Evolutionary conservation across 2,113 vertebrate genomes (phyloP).

Genomic region (Cathartes aura): DNA sequence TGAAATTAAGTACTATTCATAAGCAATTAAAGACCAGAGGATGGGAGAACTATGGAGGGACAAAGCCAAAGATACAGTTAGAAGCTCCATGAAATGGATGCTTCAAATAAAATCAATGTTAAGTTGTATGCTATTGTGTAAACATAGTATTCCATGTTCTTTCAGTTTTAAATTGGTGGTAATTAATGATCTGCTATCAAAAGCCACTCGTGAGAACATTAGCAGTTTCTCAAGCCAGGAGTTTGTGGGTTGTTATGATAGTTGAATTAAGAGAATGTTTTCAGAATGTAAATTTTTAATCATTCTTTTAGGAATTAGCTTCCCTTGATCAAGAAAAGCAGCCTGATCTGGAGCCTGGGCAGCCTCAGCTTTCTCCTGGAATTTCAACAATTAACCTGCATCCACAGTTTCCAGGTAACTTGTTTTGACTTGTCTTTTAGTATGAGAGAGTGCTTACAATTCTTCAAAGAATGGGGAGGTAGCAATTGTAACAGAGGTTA

Average conservation of each 20-base stretch:
- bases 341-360: constrained; percentile 78
- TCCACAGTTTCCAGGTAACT: constrained; percentile 85
- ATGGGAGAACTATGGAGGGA: background rate
- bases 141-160: background rate
- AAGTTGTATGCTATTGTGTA: background rate
- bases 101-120: background rate
- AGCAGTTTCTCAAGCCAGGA: background rate
- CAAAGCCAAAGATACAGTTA: background rate
- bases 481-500: background rate
- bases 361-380: constrained; percentile 89
- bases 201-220: background rate
- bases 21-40: background rate
- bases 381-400: constrained; percentile 87
- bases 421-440: constrained; percentile 4
- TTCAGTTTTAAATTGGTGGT: background rate
- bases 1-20: background rate
- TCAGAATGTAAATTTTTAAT: background rate
- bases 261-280: background rate
- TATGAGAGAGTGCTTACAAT: background rate
- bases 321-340: constrained; percentile 81
- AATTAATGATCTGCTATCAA: background rate
- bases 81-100: background rate
- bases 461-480: background rate
- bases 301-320: constrained; percentile 73
- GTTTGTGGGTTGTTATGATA: background rate